Evolutionary conservation across 2,113 vertebrate genomes (phyloP).

Genomic region (Calidris pugnax): DNA sequence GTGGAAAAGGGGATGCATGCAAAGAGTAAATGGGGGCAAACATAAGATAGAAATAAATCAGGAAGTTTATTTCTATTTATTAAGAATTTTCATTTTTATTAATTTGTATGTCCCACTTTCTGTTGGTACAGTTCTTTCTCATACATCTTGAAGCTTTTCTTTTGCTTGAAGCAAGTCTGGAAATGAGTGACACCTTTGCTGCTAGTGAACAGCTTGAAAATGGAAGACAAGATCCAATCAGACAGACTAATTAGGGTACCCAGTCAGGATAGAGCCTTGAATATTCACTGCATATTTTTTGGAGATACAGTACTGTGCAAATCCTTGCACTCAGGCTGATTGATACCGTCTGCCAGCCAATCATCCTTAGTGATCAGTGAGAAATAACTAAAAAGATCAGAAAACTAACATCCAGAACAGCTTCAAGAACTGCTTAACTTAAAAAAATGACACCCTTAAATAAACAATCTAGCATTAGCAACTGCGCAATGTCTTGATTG

Average conservation of each 20-base stretch:
- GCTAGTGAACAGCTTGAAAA: constrained; percentile 13
- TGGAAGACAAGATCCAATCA: constrained; percentile 33
- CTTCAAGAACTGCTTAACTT: neutral
- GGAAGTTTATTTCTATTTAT: neutral
- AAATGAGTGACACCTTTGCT: neutral
- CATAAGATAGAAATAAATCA: neutral
- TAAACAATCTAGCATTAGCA: neutral
- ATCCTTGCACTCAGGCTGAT: constrained; percentile 22
- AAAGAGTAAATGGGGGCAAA: neutral
- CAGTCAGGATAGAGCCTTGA: constrained; percentile 3
- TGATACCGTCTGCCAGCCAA: constrained; percentile 10
- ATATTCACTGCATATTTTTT: constrained; percentile 26
- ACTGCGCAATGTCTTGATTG: neutral
- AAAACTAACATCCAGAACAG: neutral
- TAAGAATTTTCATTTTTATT: neutral
- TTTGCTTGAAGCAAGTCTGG: neutral
- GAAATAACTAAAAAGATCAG: constrained; percentile 13
- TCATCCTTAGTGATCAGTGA: neutral
- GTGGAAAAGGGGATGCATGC: neutral
- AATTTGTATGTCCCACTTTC: neutral
- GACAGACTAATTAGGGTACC: constrained; percentile 17
- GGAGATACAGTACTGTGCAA: neutral
- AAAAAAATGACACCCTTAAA: neutral
- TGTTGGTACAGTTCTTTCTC: neutral
- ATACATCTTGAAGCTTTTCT: neutral